Conservation (phyloP, 2,797 vertebrate genomes). For the Acrossocheilus wenchowensis region DNA sequence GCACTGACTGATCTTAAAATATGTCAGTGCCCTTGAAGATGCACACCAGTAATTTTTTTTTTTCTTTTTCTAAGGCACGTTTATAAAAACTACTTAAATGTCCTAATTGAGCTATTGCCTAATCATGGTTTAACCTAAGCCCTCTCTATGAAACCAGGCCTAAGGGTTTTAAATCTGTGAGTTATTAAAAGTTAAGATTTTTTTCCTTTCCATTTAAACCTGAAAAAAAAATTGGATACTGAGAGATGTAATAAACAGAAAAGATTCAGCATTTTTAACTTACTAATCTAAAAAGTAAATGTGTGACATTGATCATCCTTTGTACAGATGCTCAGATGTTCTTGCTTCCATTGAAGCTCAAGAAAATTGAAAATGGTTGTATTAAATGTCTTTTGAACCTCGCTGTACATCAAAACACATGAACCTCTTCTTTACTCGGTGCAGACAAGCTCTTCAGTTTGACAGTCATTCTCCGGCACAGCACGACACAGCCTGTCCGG, state of each 20-base stretch:
- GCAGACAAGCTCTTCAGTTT: conserved; percentile 23
- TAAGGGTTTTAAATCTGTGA: neutral
- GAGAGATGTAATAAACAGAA: neutral
- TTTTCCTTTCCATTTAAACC: neutral
- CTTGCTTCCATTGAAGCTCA: neutral
- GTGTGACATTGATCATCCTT: neutral
- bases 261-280: neutral
- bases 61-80: no score
- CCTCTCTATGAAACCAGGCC: no score
- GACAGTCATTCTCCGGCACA: conserved; percentile 18
- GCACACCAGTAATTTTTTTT: no score
- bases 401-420: neutral
- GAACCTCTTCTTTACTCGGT: conserved; percentile 10
- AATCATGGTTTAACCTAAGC: no score
- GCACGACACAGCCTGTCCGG: neutral
- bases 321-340: neutral
- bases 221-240: neutral
- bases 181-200: no score
- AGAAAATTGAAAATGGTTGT: neutral
- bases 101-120: no score
- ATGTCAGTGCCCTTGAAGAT: no score
- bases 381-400: neutral
- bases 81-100: no score
- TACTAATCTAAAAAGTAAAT: neutral
- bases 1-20: no score